Conservation (phyloP, 2,113 vertebrate genomes). For the Hepsetus odoe region DNA sequence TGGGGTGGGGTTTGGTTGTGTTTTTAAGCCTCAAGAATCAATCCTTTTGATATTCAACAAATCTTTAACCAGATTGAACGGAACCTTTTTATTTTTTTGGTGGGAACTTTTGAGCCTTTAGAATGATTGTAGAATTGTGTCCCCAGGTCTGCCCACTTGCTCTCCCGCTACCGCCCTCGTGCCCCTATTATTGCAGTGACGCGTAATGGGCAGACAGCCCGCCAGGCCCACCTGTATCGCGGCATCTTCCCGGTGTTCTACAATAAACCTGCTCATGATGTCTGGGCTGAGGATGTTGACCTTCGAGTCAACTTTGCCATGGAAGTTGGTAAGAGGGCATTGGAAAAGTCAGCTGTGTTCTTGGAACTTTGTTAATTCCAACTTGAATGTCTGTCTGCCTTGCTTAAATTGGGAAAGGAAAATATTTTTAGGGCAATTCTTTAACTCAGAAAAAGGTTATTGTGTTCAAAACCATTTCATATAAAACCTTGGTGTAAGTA, state of each 20-base stretch:
- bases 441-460: too few species aligned
- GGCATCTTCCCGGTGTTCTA: slow-evolving; percentile 95
- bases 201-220: slow-evolving; percentile 89
- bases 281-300: slow-evolving; percentile 97
- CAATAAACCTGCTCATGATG: slow-evolving; percentile 78
- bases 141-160: slow-evolving; percentile 90
- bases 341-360: too few species aligned
- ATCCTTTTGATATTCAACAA: too few species aligned
- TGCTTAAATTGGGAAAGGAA: too few species aligned
- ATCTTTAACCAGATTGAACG: too few species aligned
- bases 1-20: not conserved
- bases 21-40: too few species aligned
- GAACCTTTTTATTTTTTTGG: not conserved
- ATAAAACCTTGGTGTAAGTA: too few species aligned
- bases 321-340: slow-evolving; percentile 84
- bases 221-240: slow-evolving; percentile 94
- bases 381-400: too few species aligned
- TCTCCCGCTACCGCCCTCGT: slow-evolving; percentile 92
- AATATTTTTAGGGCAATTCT: too few species aligned
- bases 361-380: too few species aligned
- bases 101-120: not conserved
- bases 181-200: slow-evolving; percentile 95
- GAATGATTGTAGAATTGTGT: not conserved
- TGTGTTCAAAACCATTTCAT: too few species aligned
- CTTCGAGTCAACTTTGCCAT: slow-evolving; percentile 91